A percentile compares a stretch with the other conserved stretches of the same genome.
Conservation (phyloP, 1,140 invertebrate species). For the Atta colombica region DNA sequence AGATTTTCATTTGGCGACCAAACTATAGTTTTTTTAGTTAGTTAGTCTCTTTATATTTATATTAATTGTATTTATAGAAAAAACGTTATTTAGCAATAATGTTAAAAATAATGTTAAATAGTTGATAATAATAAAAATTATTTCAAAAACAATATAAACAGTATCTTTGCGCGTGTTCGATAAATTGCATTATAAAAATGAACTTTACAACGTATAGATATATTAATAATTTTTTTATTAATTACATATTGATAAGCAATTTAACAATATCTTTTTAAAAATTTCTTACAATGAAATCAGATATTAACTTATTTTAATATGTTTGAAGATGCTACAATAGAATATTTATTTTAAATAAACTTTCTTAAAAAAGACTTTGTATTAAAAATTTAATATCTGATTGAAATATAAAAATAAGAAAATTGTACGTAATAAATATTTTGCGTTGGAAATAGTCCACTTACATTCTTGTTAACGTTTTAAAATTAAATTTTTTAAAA, state of each 20-base stretch:
- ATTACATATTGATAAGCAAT: not conserved
- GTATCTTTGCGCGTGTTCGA: not conserved
- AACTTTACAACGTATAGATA: not conserved
- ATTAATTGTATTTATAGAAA: not conserved
- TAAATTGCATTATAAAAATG: not conserved
- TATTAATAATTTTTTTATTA: not conserved
- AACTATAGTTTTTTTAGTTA: not conserved
- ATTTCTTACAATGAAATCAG: not conserved
- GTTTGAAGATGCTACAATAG: not conserved
- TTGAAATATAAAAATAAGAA: too few species aligned
- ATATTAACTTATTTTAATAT: not conserved
- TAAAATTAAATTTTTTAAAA: too few species aligned
- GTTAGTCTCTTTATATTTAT: not conserved
- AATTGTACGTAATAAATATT: too few species aligned
- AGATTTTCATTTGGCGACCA: not conserved
- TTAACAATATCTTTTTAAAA: not conserved
- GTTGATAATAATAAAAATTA: not conserved
- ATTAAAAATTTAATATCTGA: not conserved
- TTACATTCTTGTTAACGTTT: too few species aligned
- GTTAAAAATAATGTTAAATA: not conserved
- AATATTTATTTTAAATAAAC: constrained; percentile 9
- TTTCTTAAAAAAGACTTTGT: not conserved
- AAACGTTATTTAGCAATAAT: not conserved
- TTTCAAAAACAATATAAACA: not conserved
- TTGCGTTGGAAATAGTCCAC: too few species aligned